Conservation (phyloP, 2,888 invertebrate species). For the Aleiodes alternator region DNA sequence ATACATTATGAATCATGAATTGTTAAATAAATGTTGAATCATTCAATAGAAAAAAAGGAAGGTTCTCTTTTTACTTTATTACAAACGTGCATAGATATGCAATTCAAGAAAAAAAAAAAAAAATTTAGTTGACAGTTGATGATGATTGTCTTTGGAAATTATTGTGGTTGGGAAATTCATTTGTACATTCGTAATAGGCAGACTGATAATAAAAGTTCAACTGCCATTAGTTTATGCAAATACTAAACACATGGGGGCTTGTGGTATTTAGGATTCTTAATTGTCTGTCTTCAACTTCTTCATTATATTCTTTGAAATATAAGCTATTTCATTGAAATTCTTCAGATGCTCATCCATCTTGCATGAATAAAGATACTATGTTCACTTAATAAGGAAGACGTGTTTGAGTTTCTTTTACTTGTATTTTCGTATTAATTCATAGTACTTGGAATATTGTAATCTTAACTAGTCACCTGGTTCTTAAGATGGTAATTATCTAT, state of each 20-base stretch:
- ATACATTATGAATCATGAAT: constrained; percentile 2
- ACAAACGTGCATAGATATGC: constrained; percentile 47
- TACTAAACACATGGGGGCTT: constrained; percentile 46
- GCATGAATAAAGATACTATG: no score
- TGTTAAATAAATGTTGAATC: constrained; percentile 35
- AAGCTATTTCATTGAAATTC: background rate
- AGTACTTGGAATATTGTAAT: constrained; percentile 13
- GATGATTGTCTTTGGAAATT: constrained; percentile 40
- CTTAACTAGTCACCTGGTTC: constrained; percentile 41
- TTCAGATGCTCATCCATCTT: background rate
- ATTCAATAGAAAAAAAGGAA: constrained; percentile 46
- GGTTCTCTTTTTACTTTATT: constrained; percentile 46
- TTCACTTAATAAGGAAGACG: no score
- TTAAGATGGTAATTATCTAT: constrained; percentile 50
- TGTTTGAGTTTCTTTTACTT: background rate
- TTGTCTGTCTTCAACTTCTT: constrained; percentile 15
- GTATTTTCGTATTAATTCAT: background rate
- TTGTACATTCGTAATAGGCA: constrained; percentile 48
- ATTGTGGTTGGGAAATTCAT: constrained; percentile 58
- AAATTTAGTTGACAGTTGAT: constrained; percentile 22
- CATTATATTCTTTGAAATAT: constrained; percentile 1
- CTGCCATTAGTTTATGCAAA: constrained; percentile 58
- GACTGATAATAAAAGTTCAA: constrained; percentile 52
- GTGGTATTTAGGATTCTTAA: constrained; percentile 19
- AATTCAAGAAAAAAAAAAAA: constrained; percentile 29